These are phyloP conservation scores for Pogonophryne albipinna DNA, from an alignment of 2,797 vertebrate species.

Conservation along the genomic window DNA sequence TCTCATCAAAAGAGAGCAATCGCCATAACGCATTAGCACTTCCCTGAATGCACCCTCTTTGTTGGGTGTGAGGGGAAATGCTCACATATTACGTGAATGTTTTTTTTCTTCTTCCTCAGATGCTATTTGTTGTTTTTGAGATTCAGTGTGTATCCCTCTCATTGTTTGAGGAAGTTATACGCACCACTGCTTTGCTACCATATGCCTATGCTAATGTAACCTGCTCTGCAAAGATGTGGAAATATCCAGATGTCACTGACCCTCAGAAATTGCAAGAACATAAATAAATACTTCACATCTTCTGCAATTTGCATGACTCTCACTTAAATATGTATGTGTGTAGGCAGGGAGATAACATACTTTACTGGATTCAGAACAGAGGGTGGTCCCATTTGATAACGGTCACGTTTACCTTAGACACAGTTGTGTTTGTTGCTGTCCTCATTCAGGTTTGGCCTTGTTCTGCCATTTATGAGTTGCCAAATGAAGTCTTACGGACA, in stretches of 20 bases:
- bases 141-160: not conserved
- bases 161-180: not conserved
- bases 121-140: not conserved
- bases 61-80: slow-evolving; percentile 3
- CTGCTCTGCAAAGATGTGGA: slow-evolving; percentile 8
- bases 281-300: slow-evolving; percentile 13
- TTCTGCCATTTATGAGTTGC: slow-evolving; percentile 43
- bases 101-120: not conserved
- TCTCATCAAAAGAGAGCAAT: slow-evolving; percentile 49
- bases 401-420: not conserved
- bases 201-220: not conserved
- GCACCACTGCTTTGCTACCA: not conserved
- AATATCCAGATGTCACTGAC: not conserved
- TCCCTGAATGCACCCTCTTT: slow-evolving; percentile 26
- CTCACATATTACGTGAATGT: not conserved
- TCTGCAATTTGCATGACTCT: slow-evolving; percentile 23
- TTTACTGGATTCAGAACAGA: slow-evolving; percentile 15
- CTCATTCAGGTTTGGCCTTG: slow-evolving; percentile 44
- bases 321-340: slow-evolving; percentile 18
- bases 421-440: slow-evolving; percentile 29
- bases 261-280: not conserved
- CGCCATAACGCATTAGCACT: slow-evolving; percentile 37
- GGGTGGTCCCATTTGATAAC: not conserved
- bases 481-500: slow-evolving; percentile 32
- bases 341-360: not conserved